Evolutionary conservation across 2,797 vertebrate species (phyloP).

Genomic region (Bryconaethiops microstoma): DNA sequence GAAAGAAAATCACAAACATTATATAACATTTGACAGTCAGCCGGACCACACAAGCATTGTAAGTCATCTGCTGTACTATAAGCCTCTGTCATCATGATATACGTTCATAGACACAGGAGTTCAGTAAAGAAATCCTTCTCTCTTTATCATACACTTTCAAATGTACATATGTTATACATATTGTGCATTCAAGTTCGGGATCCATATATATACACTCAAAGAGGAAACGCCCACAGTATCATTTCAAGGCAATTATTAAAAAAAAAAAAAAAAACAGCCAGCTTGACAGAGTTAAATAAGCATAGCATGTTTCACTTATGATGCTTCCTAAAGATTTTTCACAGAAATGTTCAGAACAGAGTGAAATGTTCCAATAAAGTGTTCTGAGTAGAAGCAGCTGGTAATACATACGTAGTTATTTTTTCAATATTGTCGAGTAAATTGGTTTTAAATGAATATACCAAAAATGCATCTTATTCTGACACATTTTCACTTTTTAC

Average conservation of each 20-base stretch:
- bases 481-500: conserved; percentile 7
- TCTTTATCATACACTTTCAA: neutral
- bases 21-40: conserved; percentile 41
- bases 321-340: conserved; percentile 27
- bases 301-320: conserved; percentile 25
- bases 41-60: conserved; percentile 10
- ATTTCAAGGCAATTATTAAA: neutral
- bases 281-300: conserved; percentile 7
- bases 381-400: neutral
- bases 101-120: conserved; percentile 37
- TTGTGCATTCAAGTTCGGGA: conserved; percentile 10
- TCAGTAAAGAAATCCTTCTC: neutral
- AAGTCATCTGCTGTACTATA: conserved; percentile 39
- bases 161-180: conserved; percentile 10
- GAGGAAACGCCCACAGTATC: neutral
- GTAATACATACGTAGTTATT: conserved; percentile 5
- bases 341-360: conserved; percentile 18
- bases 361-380: conserved; percentile 10
- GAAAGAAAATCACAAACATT: conserved; percentile 5
- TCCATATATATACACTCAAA: neutral
- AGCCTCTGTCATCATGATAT: conserved; percentile 31
- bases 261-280: neutral
- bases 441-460: conserved; percentile 9
- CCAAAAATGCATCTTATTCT: neutral
- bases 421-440: conserved; percentile 18